phyloP scores from a whole-genome alignment of 1,140 invertebrate genomes.

The Zaprionus ghesquierei region DNA sequence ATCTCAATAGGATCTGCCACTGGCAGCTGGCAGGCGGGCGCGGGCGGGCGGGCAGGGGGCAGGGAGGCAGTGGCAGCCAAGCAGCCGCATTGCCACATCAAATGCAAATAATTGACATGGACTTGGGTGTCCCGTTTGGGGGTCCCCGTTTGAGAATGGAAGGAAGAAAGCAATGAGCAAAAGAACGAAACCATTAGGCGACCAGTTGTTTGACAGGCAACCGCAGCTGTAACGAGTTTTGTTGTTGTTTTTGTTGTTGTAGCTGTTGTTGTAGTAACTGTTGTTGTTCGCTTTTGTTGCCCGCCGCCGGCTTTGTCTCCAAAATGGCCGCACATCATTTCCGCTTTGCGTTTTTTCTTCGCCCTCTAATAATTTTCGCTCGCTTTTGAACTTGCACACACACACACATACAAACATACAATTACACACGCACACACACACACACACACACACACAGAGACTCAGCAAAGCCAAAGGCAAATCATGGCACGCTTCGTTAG shows the following conservation, averaged over 20 bases:
- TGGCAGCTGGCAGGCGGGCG: not conserved
- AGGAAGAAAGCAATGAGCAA: not conserved
- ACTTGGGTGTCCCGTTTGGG: too few species aligned
- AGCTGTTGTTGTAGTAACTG: slow-evolving; percentile 24
- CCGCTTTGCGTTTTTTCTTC: slow-evolving; percentile 42
- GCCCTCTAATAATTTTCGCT: slow-evolving; percentile 32
- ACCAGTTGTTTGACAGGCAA: slow-evolving; percentile 22
- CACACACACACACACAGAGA: not conserved
- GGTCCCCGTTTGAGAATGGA: not conserved
- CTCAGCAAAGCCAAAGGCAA: slow-evolving; percentile 18
- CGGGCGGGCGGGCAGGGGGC: not conserved
- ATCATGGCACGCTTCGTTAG: slow-evolving; percentile 68
- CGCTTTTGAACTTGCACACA: slow-evolving; percentile 15
- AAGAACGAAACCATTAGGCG: slow-evolving; percentile 32
- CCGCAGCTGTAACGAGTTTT: slow-evolving; percentile 48
- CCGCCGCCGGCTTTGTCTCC: slow-evolving; percentile 58
- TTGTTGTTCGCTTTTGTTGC: slow-evolving; percentile 33
- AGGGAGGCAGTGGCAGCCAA: not conserved
- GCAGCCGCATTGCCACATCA: slow-evolving; percentile 26
- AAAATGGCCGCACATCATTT: slow-evolving; percentile 68
- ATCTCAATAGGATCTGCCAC: not conserved
- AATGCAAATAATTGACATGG: slow-evolving; percentile 74
- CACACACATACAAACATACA: not conserved
- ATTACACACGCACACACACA: not conserved
- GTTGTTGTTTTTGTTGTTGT: slow-evolving; percentile 7